Evolutionary conservation across 2,888 invertebrate species (phyloP).

Genomic region (Pherbina coryleti): DNA sequence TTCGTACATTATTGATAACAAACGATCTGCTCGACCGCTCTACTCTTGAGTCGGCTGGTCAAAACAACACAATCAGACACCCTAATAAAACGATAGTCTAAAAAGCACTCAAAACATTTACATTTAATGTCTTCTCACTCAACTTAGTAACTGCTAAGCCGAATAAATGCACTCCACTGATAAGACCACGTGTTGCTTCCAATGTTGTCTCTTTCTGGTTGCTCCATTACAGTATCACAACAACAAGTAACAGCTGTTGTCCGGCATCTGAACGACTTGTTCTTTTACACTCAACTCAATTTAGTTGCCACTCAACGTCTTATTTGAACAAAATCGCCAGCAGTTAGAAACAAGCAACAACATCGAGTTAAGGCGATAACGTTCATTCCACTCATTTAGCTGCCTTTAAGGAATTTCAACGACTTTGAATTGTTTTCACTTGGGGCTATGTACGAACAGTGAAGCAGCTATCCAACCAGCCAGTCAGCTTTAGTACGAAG

Average conservation of each 20-base stretch:
- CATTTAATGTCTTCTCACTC: constrained; percentile 1
- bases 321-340: constrained; percentile 22
- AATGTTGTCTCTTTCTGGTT: constrained; percentile 39
- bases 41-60: background rate
- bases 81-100: background rate
- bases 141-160: background rate
- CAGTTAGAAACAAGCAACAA: constrained; percentile 9
- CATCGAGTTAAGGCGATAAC: background rate
- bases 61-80: background rate
- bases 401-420: constrained; percentile 49
- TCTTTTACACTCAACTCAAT: background rate
- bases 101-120: background rate
- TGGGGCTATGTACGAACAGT: constrained; percentile 4
- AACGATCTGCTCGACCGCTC: background rate
- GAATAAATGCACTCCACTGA: constrained; percentile 51
- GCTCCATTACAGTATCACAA: background rate
- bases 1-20: constrained; percentile 41
- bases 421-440: constrained; percentile 25
- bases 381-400: constrained; percentile 13
- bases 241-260: constrained; percentile 11
- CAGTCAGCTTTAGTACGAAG: constrained; percentile 34
- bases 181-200: constrained; percentile 62
- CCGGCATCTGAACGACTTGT: background rate
- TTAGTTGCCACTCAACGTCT: background rate
- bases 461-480: constrained; percentile 31